phyloP scores from a whole-genome alignment of 2,113 vertebrate species.

The Mustela lutreola region DNA sequence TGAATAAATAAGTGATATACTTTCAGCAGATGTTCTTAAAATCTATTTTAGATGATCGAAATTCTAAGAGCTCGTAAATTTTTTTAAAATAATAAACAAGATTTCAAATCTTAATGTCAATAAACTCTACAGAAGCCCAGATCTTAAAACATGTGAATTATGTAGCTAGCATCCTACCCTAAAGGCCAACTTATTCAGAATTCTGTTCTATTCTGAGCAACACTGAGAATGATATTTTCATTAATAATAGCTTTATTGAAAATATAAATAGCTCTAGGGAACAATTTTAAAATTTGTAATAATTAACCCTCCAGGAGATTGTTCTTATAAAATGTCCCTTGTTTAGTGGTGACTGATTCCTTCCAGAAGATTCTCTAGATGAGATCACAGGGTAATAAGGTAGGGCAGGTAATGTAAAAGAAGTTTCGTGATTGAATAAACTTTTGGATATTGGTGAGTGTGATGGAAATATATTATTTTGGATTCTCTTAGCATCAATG shows the following conservation, averaged over 20 bases:
- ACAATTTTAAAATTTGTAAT: neutral
- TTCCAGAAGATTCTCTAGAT: neutral
- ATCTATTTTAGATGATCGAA: slow-evolving; percentile 18
- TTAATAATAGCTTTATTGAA: slow-evolving; percentile 5
- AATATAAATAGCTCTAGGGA: slow-evolving; percentile 24
- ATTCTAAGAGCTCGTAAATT: slow-evolving; percentile 32
- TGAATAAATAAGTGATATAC: neutral
- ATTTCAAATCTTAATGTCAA: neutral
- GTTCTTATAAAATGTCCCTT: neutral
- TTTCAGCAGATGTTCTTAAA: slow-evolving; percentile 52
- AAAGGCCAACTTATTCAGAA: neutral
- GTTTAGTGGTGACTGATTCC: neutral
- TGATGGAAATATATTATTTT: neutral
- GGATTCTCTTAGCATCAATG: neutral
- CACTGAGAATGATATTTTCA: neutral
- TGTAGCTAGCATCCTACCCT: neutral
- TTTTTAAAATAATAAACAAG: neutral
- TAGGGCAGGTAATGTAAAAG: neutral
- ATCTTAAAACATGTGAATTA: neutral
- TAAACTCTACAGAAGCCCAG: neutral
- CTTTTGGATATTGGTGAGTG: neutral
- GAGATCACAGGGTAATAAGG: neutral
- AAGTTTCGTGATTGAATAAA: neutral
- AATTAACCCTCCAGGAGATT: neutral
- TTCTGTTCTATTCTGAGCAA: neutral